A percentile compares a stretch with the other conserved stretches of the same genome.
phyloP scores from a whole-genome alignment of 2,113 vertebrate genomes.

The Pseudopodoces humilis region DNA sequence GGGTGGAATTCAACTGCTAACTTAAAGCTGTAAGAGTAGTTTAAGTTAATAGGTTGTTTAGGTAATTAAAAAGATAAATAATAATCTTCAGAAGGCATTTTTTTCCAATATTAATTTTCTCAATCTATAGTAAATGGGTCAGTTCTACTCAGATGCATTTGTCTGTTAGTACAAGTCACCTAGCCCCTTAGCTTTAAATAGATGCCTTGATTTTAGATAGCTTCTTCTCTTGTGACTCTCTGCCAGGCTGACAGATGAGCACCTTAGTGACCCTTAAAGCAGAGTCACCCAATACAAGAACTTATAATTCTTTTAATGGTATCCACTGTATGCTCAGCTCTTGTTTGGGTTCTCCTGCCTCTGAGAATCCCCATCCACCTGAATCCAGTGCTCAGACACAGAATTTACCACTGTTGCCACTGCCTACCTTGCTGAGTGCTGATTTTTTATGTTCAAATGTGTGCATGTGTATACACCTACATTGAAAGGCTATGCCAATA shows the following conservation, averaged over 20 bases:
- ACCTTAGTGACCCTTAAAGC: neutral
- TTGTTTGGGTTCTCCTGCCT: neutral
- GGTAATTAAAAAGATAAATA: neutral
- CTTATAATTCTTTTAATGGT: neutral
- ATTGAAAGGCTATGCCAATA: neutral
- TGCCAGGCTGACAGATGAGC: neutral
- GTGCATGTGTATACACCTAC: neutral
- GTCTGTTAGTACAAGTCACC: neutral
- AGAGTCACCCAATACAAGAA: neutral
- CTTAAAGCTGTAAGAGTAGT: neutral
- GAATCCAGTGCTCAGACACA: neutral
- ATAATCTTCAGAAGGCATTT: neutral
- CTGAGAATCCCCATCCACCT: neutral
- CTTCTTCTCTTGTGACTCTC: neutral
- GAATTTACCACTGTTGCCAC: neutral
- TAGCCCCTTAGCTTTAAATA: neutral
- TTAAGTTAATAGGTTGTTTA: neutral
- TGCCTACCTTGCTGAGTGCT: neutral
- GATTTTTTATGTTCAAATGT: neutral
- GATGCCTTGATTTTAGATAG: neutral
- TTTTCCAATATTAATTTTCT: neutral
- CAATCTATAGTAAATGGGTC: neutral
- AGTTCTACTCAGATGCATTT: neutral
- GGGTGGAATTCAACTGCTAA: neutral
- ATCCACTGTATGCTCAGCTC: neutral